These are phyloP conservation scores for Alentia gelatinosa DNA, from an alignment of 2,888 invertebrate species.

Conservation along the genomic window DNA sequence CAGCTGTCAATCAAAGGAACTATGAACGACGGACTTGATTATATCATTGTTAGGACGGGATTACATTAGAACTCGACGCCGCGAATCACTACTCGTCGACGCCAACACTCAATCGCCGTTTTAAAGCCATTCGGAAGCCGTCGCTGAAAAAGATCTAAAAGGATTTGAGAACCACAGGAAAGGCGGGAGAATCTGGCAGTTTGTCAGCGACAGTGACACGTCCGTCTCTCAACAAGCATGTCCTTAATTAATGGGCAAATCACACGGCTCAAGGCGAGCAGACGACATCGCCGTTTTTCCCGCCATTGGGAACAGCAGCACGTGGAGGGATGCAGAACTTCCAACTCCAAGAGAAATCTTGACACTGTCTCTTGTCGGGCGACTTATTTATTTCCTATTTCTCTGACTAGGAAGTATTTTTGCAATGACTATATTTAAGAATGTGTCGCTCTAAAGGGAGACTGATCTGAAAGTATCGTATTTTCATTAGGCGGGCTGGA, in stretches of 20 bases:
- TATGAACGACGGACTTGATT: not conserved
- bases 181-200: conserved; percentile 22
- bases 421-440: not conserved
- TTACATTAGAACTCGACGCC: conserved; percentile 20
- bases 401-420: not conserved
- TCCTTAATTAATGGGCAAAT: conserved; percentile 35
- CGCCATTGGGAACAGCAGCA: not conserved
- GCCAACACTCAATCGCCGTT: conserved; percentile 10
- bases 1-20: not conserved
- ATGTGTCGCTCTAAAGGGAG: not conserved
- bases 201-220: conserved; percentile 34
- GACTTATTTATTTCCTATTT: not conserved
- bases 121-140: not conserved
- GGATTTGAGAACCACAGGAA: conserved; percentile 40
- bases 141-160: not conserved
- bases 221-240: conserved; percentile 36
- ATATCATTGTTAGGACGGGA: not conserved
- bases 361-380: too few relatives aligned
- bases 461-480: not conserved
- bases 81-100: not conserved
- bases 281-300: not conserved
- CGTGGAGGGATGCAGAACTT: not conserved
- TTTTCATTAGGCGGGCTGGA: not conserved
- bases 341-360: not conserved
- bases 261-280: not conserved